Base-by-base conservation (phyloP, 2,888 invertebrate species). In the Acanthosepion esculentum region DNA sequence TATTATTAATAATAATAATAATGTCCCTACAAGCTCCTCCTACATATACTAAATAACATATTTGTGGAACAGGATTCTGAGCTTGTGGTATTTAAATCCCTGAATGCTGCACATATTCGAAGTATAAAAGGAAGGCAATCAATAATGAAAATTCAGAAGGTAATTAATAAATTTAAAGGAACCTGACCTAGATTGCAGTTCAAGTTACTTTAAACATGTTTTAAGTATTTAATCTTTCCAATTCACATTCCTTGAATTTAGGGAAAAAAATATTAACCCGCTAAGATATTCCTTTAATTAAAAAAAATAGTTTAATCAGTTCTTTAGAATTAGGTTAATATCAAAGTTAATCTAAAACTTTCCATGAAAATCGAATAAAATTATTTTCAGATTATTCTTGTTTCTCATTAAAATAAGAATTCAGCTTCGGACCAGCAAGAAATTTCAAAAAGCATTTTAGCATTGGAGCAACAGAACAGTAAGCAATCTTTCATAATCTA, bases 171-270 rank as follows among this genome's bases (percentile, higher is more conserved):
- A n/a, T n/a, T 33, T n/a, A 78, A 33, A 15, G 78, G 33, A 78
- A 78, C 0, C n/a, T 33, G 78, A 15, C 78, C 78, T 33, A n/a
- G n/a, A n/a, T 78, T 33, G 3, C 0, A n/a, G 78, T 78, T 18
- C 18, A 33, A 10, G 78, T 15, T n/a, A 33, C 78, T 78, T 33
- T 15, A n/a, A 78, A 3, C 33, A n/a, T n/a, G 78, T 78, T 78
- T 78, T 78, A 78, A 78, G 78, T n/a, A 78, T 78, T 78, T 78
- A 78, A 78, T 78, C 78, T 78, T 78, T 78, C n/a, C 23, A 33
- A 78, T 78, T 78, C n/a, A 5, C 78, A 78, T 78, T 78, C n/a
- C n/a, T n/a, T 78, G 33, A 78, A 78, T 78, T 78, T n/a, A 33
- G n/a, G n/a, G 33, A 78, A 78, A 15, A 15, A 78, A 78, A 78